A percentile compares a stretch with the other conserved stretches of the same genome.
These are phyloP conservation scores for Delphinapterus leucas DNA, from an alignment of 2,113 vertebrate species.

Conservation along the genomic window DNA sequence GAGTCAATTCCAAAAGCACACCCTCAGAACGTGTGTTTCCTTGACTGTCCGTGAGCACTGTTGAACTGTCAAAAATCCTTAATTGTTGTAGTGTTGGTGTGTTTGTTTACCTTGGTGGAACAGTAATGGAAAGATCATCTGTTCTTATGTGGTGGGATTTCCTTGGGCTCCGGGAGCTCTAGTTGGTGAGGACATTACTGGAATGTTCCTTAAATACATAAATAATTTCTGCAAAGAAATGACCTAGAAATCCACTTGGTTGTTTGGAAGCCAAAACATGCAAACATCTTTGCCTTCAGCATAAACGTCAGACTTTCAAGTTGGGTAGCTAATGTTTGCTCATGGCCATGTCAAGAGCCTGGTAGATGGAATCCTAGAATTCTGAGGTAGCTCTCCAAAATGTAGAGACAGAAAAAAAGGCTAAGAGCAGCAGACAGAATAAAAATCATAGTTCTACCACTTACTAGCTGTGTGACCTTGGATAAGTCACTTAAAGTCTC, in stretches of 20 bases:
- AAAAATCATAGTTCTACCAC: background rate
- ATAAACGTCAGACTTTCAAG: background rate
- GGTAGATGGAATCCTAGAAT: background rate
- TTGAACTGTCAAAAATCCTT: background rate
- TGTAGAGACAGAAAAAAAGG: background rate
- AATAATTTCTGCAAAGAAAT: background rate
- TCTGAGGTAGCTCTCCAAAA: background rate
- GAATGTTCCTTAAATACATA: background rate
- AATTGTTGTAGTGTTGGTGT: background rate
- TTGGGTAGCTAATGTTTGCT: background rate
- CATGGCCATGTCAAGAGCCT: too few species aligned
- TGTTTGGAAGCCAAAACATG: background rate
- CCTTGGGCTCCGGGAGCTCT: rapidly evolving
- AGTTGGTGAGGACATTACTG: background rate
- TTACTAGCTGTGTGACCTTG: background rate
- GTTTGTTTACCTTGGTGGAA: background rate
- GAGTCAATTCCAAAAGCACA: background rate
- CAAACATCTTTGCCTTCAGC: background rate
- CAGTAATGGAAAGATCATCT: background rate
- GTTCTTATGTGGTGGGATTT: background rate
- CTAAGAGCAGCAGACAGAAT: background rate
- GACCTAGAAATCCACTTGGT: background rate
- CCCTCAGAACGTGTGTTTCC: background rate
- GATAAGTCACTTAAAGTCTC: background rate
- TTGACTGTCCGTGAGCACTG: background rate